Evolutionary conservation across 2,888 invertebrate genomes (phyloP), one percentile per base, ranked within the genome.

Genomic region (Acrobasis suavella): DNA sequence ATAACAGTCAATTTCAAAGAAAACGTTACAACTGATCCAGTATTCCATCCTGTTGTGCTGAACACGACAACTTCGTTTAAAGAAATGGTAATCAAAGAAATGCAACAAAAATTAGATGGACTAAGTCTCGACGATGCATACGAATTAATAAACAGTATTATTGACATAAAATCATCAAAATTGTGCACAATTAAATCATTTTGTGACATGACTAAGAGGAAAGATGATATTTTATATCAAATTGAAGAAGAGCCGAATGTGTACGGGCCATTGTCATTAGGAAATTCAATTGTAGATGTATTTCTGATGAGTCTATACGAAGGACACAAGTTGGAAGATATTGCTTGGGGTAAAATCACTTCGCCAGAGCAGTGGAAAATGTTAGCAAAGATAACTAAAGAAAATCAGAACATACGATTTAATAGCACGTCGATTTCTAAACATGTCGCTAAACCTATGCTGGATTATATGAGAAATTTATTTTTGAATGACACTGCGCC

Each of bases 241-340:
- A 62, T 80, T 15, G 85, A 81, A 0, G 60, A 74, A 14, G 87
- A 88, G 60, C 87, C 87, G 0, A 70, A 87, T 56, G 49, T 89
- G 0, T 62, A 61, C 1, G 90, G 90, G 0, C 83, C 86, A 0
- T 69, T 90, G 6, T 67, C 51, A 12, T 74, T 83, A 0, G 81
- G 78, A 0, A 86, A 81, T 65, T 62, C 70, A 0, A 69, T 87
- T 7, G 76, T 84, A 0, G 91, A 91, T 69, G 66, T 80, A 0
- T 87, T 89, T 64, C 52, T 89, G 12, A 91, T 91, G 91, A 78
- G 82, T 49, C 88, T 80, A 51, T 91, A 87, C 32, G 85, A 89
- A 68, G 89, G 88, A 0, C 71, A 73, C 61, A 74, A 81, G 0
- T 15, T 71, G 6, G 67, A 82, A 50, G 74, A 85, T 0, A 77